phyloP scores from a whole-genome alignment of 1,140 invertebrate species.

The Nasonia vitripennis region DNA sequence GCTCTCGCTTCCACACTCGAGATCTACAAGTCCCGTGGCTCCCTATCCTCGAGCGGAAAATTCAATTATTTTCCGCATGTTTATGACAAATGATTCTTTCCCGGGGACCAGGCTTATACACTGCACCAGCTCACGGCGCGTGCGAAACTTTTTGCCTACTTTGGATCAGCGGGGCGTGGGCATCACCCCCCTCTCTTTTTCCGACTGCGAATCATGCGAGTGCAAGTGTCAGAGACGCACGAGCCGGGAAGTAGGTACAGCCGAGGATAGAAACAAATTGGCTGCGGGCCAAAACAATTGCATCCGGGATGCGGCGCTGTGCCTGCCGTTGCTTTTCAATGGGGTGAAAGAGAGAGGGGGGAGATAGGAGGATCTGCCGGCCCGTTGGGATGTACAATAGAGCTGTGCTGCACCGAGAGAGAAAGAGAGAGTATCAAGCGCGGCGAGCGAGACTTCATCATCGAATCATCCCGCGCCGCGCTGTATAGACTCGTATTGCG shows the following conservation, averaged over 20 bases:
- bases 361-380: background rate
- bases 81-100: slow-evolving; percentile 32
- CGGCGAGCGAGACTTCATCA: slow-evolving; percentile 1
- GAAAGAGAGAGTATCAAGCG: background rate
- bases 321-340: background rate
- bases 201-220: slow-evolving; percentile 56
- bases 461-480: background rate
- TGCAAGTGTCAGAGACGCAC: slow-evolving; percentile 53
- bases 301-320: background rate
- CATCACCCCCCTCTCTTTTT: background rate
- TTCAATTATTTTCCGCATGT: slow-evolving; percentile 26
- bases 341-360: background rate
- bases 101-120: background rate
- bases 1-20: background rate
- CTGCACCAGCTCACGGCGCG: background rate
- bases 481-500: background rate
- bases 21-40: background rate
- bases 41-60: background rate
- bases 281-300: slow-evolving; percentile 53
- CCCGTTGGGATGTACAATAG: background rate
- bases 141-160: background rate
- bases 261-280: slow-evolving; percentile 52
- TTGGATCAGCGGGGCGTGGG: background rate
- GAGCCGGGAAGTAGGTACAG: background rate
- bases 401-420: background rate